Percentiles rank a stretch among this genome's conserved stretches.
Conservation (phyloP, 1,140 invertebrate species). For the Drosophila athabasca region DNA sequence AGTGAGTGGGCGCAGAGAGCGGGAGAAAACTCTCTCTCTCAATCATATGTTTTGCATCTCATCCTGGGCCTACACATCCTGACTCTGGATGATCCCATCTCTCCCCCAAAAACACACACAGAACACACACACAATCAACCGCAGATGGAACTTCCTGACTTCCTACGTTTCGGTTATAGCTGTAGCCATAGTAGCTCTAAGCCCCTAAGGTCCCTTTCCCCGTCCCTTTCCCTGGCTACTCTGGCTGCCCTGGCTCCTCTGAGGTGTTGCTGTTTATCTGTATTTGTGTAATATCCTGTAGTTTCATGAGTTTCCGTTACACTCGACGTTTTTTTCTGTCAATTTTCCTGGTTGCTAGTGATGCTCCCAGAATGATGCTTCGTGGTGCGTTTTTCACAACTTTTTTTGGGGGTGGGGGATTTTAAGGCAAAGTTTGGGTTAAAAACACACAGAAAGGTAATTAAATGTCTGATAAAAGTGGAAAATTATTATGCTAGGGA, state of each 20-base stretch:
- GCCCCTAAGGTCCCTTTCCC: background rate
- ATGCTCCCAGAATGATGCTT: conserved; percentile 24
- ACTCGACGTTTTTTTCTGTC: conserved; percentile 25
- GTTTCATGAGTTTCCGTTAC: conserved; percentile 72
- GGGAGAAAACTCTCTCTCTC: conserved; percentile 9
- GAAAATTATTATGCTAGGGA: too few species aligned
- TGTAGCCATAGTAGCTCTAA: conserved; percentile 5
- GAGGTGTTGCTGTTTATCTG: conserved; percentile 50
- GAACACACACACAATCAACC: conserved; percentile 30
- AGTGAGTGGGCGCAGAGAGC: conserved; percentile 42
- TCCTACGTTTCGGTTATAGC: conserved; percentile 66
- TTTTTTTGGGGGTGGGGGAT: conserved; percentile 7
- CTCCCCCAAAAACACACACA: conserved; percentile 6
- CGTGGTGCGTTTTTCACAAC: conserved; percentile 9
- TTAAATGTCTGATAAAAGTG: too few species aligned
- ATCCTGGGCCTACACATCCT: conserved; percentile 23
- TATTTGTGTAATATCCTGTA: conserved; percentile 77
- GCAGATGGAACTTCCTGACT: conserved; percentile 75
- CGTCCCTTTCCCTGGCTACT: background rate
- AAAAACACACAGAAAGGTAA: too few species aligned
- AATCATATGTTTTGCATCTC: conserved; percentile 66
- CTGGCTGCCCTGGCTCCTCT: background rate
- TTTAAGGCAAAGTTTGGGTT: conserved; percentile 5
- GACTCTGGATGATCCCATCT: conserved; percentile 46
- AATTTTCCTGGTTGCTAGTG: conserved; percentile 6